These are phyloP conservation scores for Hypomecis punctinalis DNA, from an alignment of 2,888 invertebrate species.

Conservation along the genomic window DNA sequence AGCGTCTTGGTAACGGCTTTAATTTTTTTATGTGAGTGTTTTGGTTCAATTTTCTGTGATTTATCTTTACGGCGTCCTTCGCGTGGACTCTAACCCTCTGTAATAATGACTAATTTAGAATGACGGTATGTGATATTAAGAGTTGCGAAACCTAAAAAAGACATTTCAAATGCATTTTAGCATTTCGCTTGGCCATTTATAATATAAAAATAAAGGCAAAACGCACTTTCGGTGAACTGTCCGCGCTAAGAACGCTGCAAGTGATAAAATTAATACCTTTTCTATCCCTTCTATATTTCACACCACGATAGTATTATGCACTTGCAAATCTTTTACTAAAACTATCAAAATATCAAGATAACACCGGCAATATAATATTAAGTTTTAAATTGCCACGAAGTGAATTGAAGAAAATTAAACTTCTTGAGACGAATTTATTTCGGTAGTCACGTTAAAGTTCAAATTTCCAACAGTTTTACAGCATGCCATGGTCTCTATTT, in stretches of 20 bases:
- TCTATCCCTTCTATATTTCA: background rate
- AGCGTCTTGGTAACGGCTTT: constrained; percentile 42
- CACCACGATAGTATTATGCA: constrained; percentile 7
- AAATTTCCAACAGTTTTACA: too few species aligned
- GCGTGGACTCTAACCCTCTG: background rate
- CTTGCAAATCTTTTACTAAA: background rate
- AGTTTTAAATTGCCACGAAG: background rate
- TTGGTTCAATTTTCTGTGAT: constrained; percentile 20
- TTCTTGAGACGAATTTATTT: too few species aligned
- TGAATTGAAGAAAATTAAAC: background rate
- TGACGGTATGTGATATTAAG: too few species aligned
- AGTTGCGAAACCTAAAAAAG: too few species aligned
- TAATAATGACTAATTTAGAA: background rate
- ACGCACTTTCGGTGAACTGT: background rate
- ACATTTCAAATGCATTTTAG: too few species aligned
- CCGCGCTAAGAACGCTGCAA: background rate
- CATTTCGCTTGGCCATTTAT: too few species aligned
- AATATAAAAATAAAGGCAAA: too few species aligned
- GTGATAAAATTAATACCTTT: background rate
- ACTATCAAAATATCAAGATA: background rate
- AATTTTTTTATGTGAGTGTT: constrained; percentile 39
- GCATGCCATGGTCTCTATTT: too few species aligned
- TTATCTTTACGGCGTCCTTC: background rate
- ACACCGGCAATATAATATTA: background rate
- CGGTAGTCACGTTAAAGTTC: too few species aligned